Evolutionary conservation across 2,797 vertebrate species (phyloP).

Genomic region (Hipposideros larvatus): DNA sequence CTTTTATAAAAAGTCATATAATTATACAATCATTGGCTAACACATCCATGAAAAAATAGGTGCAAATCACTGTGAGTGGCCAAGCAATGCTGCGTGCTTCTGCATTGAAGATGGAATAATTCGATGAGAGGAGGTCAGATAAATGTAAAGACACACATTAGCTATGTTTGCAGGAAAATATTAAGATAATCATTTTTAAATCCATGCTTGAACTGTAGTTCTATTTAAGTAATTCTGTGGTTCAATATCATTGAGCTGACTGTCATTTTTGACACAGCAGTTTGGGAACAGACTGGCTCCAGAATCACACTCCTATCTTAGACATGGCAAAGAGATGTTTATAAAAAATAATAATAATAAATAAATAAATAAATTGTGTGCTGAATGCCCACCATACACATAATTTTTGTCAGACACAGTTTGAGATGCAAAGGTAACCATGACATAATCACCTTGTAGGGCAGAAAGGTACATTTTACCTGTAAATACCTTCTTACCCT

Average conservation of each 20-base stretch:
- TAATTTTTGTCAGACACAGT: not conserved
- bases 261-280: slow-evolving; percentile 31
- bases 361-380: not conserved
- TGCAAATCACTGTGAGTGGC: slow-evolving; percentile 57
- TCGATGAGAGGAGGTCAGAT: slow-evolving; percentile 1
- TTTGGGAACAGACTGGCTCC: not conserved
- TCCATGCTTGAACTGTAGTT: slow-evolving; percentile 16
- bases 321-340: not conserved
- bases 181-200: slow-evolving; percentile 60
- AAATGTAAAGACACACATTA: slow-evolving; percentile 18
- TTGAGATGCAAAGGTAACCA: not conserved
- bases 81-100: not conserved
- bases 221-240: slow-evolving; percentile 26
- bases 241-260: not conserved
- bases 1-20: slow-evolving; percentile 74
- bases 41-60: slow-evolving; percentile 61
- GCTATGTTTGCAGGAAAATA: slow-evolving; percentile 54
- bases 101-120: not conserved
- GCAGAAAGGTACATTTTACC: not conserved
- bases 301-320: not conserved
- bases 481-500: not conserved
- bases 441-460: not conserved
- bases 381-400: not conserved
- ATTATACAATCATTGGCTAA: slow-evolving; percentile 78
- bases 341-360: not conserved